phyloP scores from a whole-genome alignment of 1,140 invertebrate genomes.

The Orius insidiosus region DNA sequence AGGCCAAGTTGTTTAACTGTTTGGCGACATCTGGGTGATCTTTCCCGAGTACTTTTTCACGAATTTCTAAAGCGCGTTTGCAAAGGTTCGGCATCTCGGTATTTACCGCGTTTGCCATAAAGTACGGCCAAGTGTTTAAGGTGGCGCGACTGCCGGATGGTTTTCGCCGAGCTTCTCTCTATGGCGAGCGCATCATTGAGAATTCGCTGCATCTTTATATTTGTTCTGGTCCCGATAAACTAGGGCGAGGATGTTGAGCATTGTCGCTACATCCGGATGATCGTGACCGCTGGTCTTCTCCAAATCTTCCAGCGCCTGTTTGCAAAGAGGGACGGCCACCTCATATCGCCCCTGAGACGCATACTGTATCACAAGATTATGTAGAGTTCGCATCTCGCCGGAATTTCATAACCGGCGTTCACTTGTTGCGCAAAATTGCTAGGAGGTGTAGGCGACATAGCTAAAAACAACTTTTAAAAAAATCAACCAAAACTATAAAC shows the following conservation, averaged over 20 bases:
- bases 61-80: conserved; percentile 92
- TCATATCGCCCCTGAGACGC: conserved; percentile 96
- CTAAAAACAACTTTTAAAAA: conserved; percentile 22
- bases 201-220: conserved; percentile 95
- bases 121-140: conserved; percentile 90
- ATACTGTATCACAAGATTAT: conserved; percentile 98
- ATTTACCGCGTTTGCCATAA: conserved; percentile 95
- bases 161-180: conserved; percentile 96
- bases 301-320: conserved; percentile 96
- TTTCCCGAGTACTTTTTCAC: conserved; percentile 91
- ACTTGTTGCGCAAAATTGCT: conserved; percentile 83
- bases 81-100: conserved; percentile 98
- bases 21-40: conserved; percentile 99
- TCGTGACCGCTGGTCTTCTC: conserved; percentile 98
- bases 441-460: conserved; percentile 79
- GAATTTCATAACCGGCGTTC: conserved; percentile 95
- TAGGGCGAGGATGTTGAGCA: conserved; percentile 97
- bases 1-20: conserved; percentile 95
- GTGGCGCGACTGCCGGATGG: conserved; percentile 93
- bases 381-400: conserved; percentile 77
- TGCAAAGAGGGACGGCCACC: conserved; percentile 97
- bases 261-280: conserved; percentile 98
- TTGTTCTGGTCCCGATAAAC: conserved; percentile 97
- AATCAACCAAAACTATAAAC: conserved; percentile 25
- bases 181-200: conserved; percentile 97